Base-by-base conservation (phyloP, 2,113 vertebrate species). In the Oriolus oriolus region DNA sequence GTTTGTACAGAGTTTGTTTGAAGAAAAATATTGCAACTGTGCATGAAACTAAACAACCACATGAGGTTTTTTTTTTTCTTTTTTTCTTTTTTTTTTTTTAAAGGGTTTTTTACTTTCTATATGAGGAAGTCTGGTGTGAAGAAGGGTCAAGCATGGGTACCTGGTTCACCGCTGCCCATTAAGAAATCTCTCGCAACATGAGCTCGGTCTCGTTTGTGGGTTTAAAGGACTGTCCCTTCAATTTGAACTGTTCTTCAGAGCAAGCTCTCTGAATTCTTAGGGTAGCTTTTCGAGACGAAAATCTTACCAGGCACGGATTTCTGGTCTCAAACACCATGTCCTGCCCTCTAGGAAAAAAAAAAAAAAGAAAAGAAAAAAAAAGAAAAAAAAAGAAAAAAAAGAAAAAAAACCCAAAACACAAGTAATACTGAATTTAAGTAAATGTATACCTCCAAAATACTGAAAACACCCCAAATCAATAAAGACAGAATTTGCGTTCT, bases 381-480 rank as follows among this genome's bases (percentile, higher is more conserved):
- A 3, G 5, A 87, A 91, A 97, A 94, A 93, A 87, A 95, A 90
- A 53, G 4, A 96, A 97, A 97, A 90, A 95, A 97, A 95, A 82
- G 3, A 91, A 89, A 96, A 97, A 94, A 97, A 94, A 59, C 94
- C 97, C 96, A 97, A 97, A 97, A 73, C 96, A 98, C 96, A 98
- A 98, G 97, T 98, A 98, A 98, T 98, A 98, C 98, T 98, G 98
- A 98, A 98, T 98, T 98, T 98, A 98, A 98, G 98, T 97, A 97
- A 98, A 98, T 97, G 97, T 97, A 98, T 98, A 98, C 97, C 97
- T 98, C 98, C 98, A 98, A 98, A 98, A 98, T 98, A 98, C 98
- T 98, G 98, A 98, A 98, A 98, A 98, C 98, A 98, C 97, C 97
- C 74, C 93, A 98, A 98, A 97, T 97, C 95, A 98, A 97, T 97